Conservation (phyloP, 2,888 invertebrate species). For the Tricholauxania praeusta region DNA sequence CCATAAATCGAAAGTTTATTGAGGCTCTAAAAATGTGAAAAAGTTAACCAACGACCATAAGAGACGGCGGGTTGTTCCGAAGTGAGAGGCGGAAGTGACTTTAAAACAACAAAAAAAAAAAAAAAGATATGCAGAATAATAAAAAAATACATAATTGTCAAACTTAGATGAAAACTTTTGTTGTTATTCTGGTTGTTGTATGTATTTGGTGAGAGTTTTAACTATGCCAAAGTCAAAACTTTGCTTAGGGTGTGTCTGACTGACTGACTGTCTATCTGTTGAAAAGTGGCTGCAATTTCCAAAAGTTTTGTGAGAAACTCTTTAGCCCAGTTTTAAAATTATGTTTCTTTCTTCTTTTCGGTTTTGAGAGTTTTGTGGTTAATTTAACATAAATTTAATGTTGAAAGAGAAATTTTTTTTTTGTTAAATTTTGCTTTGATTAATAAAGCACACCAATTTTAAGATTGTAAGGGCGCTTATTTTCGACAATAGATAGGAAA, state of each 20-base stretch:
- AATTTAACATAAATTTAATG: no score
- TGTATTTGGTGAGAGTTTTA: constrained; percentile 16
- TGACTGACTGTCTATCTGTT: not conserved
- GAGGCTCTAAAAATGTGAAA: constrained; percentile 22
- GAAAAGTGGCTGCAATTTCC: constrained; percentile 22
- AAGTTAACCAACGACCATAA: constrained; percentile 2
- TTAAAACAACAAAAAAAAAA: constrained; percentile 24
- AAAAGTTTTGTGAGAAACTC: constrained; percentile 24
- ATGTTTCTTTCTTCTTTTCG: no score
- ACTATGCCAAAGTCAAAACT: constrained; percentile 35
- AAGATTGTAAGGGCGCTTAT: no score
- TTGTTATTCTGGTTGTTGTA: constrained; percentile 14
- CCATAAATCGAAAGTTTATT: constrained; percentile 31
- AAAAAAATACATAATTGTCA: constrained; percentile 34
- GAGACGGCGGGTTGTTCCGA: not conserved
- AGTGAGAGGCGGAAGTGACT: constrained; percentile 4
- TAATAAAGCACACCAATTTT: no score
- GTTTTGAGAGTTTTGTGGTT: no score
- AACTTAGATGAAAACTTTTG: constrained; percentile 31
- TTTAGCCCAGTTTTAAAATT: not conserved
- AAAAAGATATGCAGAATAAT: not conserved
- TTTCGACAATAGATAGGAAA: no score
- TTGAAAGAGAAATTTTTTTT: no score
- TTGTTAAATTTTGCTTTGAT: no score
- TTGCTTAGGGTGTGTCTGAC: constrained; percentile 25